phyloP scores from a whole-genome alignment of 2,888 invertebrate genomes.

The Panzeria rudis region DNA sequence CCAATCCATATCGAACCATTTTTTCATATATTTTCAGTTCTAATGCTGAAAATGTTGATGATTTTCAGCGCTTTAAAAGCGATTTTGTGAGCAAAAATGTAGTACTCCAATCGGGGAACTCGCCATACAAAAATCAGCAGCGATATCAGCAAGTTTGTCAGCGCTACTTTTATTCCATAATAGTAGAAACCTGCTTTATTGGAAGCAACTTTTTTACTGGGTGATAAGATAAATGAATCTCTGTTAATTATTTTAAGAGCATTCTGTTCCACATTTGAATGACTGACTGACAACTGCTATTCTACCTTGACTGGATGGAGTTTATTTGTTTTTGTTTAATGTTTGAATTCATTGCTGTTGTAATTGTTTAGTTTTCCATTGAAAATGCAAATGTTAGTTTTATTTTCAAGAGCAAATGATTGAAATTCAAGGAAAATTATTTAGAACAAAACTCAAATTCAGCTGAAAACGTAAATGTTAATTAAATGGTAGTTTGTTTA shows the following conservation, averaged over 20 bases:
- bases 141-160: too few relatives aligned
- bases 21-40: too few relatives aligned
- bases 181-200: too few relatives aligned
- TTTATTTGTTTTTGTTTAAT: slow-evolving; percentile 30
- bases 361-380: slow-evolving; percentile 27
- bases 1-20: too few relatives aligned
- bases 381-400: slow-evolving; percentile 40
- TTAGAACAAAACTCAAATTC: neutral
- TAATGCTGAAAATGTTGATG: too few relatives aligned
- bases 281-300: slow-evolving; percentile 18
- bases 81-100: too few relatives aligned
- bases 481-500: neutral
- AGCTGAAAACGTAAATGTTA: neutral
- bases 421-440: slow-evolving; percentile 43
- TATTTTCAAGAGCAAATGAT: slow-evolving; percentile 39
- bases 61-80: too few relatives aligned
- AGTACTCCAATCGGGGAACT: too few relatives aligned
- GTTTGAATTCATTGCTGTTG: slow-evolving; percentile 10
- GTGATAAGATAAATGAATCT: slow-evolving; percentile 31
- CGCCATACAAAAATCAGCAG: too few relatives aligned
- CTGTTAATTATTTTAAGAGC: slow-evolving; percentile 16
- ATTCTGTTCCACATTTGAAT: slow-evolving; percentile 10
- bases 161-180: too few relatives aligned
- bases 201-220: too few relatives aligned
- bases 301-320: slow-evolving; percentile 2